Evolutionary conservation across 2,888 invertebrate genomes (phyloP).

Genomic region (Tetheella fluctuosa): DNA sequence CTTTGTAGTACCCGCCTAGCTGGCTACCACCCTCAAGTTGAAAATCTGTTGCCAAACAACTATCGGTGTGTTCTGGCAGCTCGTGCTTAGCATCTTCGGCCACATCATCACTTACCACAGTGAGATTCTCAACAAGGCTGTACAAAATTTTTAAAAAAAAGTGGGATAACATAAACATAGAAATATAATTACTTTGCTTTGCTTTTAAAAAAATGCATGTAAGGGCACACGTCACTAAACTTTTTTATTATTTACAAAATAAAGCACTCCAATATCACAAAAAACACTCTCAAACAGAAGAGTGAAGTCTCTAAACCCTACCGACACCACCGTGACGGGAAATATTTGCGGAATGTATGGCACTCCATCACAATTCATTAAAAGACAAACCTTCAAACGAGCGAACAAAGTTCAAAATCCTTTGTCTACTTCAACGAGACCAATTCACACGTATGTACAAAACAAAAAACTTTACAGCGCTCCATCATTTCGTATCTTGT

Average conservation of each 20-base stretch:
- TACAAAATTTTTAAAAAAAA: no score
- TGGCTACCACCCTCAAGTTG: no score
- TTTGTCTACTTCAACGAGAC: conserved; percentile 35
- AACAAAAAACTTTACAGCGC: conserved; percentile 34
- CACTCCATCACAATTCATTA: conserved; percentile 18
- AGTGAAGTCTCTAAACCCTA: conserved; percentile 45
- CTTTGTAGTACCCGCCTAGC: no score
- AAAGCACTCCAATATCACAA: conserved; percentile 36
- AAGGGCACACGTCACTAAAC: conserved; percentile 34
- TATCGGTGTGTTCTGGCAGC: no score
- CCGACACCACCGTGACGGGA: conserved; percentile 42
- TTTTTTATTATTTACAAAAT: conserved; percentile 24
- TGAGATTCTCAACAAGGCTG: no score
- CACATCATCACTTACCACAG: no score
- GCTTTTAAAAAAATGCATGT: conserved; percentile 16
- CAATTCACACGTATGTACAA: conserved; percentile 27
- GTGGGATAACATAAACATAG: no score
- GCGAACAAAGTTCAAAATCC: conserved; percentile 35
- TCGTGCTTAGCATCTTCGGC: no score
- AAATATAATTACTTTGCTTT: no score
- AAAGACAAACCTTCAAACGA: conserved; percentile 29
- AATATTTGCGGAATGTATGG: conserved; percentile 36
- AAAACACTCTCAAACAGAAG: conserved; percentile 41
- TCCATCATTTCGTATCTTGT: conserved; percentile 21
- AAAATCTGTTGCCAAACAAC: no score